These are phyloP conservation scores for Stigmatopora nigra DNA, from an alignment of 2,113 vertebrate species.

Conservation along the genomic window DNA sequence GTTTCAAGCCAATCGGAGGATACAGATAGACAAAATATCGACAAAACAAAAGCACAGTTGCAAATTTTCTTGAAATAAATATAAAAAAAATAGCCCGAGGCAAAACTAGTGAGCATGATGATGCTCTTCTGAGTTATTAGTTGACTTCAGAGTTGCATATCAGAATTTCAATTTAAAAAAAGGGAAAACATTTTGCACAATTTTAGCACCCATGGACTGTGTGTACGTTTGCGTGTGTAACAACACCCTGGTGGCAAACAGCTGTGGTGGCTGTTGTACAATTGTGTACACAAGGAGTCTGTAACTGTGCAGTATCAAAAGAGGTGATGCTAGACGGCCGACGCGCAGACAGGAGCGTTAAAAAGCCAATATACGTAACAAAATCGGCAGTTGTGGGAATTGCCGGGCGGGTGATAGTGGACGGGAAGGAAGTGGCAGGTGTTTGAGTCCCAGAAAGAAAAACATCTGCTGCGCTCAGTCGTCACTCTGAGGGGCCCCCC, in stretches of 20 bases:
- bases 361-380: slow-evolving; percentile 32
- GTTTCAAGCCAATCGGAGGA: no score
- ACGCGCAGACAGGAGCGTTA: slow-evolving; percentile 35
- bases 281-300: slow-evolving; percentile 59
- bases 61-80: background rate
- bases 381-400: slow-evolving; percentile 23
- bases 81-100: background rate
- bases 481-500: slow-evolving; percentile 2
- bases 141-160: background rate
- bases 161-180: background rate
- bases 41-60: no score
- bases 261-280: background rate
- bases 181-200: background rate
- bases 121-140: background rate
- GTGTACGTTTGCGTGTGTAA: slow-evolving; percentile 26
- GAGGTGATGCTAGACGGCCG: slow-evolving; percentile 68
- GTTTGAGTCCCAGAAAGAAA: slow-evolving; percentile 19
- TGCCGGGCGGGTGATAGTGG: background rate
- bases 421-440: slow-evolving; percentile 4
- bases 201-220: background rate
- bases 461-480: slow-evolving; percentile 24
- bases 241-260: slow-evolving; percentile 1
- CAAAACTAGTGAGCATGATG: background rate
- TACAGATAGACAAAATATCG: no score
- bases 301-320: slow-evolving; percentile 52